Base-by-base conservation (phyloP, 1,140 invertebrate genomes). In the Chironomus striatipennis region DNA sequence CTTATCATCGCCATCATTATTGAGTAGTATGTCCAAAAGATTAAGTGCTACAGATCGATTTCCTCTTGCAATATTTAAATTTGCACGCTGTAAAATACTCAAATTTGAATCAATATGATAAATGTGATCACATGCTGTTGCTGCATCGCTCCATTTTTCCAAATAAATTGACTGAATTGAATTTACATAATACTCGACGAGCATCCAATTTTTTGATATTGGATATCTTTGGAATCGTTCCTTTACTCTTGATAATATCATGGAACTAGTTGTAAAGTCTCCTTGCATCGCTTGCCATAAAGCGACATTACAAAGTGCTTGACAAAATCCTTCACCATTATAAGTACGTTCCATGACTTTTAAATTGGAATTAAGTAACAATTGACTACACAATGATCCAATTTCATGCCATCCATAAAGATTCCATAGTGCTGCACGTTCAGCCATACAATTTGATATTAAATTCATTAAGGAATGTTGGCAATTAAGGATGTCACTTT, bases 351-450 rank as follows among this genome's bases (percentile, higher is more conserved):
- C 1, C 87, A 86, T 78, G 7, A 21, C 10, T 21, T 70, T 70
- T 21, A 70, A 18, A 70, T 93, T 92, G 10, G 93, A 84, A 77
- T 92, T 87, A 0, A 97, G 83, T 17, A 95, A 82, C 18, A 95
- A 79, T 79, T 95, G 93, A 70, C 90, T 89, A 79, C 87, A 91
- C 43, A 95, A 82, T 0, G 90, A 90, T 0, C 89, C 88, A 85
- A 94, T 90, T 82, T 93, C 92, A 43, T 88, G 89, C 81, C 94
- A 92, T 0, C 94, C 94, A 81, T 95, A 97, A 74, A 94, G 87
- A 12, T 88, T 85, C 94, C 94, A 96, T 0, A 97, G 83, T 0
- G 91, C 90, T 2, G 93, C 90, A 77, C 93, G 91, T 79, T 95
- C 89, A 0, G 90, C 87, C 75, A 91, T 87, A 34, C 90, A 92